phyloP scores from a whole-genome alignment of 2,888 invertebrate species.

The Spialia ferax region DNA sequence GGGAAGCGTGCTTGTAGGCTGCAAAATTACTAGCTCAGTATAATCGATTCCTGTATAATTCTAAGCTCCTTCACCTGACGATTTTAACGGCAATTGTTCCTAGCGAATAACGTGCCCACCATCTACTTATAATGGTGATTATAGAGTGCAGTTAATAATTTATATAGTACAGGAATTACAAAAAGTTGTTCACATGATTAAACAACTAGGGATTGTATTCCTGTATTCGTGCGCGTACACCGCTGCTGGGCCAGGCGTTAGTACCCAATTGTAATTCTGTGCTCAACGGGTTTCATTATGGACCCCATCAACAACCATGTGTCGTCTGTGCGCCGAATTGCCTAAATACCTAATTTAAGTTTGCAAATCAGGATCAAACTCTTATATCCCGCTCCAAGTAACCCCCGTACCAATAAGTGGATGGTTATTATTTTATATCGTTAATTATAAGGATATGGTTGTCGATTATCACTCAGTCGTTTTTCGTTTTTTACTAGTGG shows the following conservation, averaged over 20 bases:
- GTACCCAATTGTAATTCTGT: constrained; percentile 46
- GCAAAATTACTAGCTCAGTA: constrained; percentile 75
- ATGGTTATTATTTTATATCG: too few relatives aligned
- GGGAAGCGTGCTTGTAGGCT: constrained; percentile 78
- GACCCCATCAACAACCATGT: too few relatives aligned
- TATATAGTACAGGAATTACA: constrained; percentile 29
- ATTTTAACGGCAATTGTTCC: constrained; percentile 63
- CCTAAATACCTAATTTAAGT: too few relatives aligned
- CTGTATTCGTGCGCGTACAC: constrained; percentile 22
- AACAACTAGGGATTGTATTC: constrained; percentile 13
- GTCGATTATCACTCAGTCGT: too few relatives aligned
- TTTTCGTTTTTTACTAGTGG: too few relatives aligned
- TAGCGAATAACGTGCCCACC: constrained; percentile 42
- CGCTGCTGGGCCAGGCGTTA: constrained; percentile 28
- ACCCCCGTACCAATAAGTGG: too few relatives aligned
- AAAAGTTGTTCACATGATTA: constrained; percentile 27
- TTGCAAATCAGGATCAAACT: too few relatives aligned
- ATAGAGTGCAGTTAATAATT: constrained; percentile 28
- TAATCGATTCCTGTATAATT: constrained; percentile 75
- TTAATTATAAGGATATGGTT: too few relatives aligned
- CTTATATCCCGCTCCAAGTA: too few relatives aligned
- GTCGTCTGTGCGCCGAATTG: too few relatives aligned
- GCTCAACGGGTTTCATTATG: too few relatives aligned
- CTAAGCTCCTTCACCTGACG: constrained; percentile 72
- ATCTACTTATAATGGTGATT: constrained; percentile 35